Percentiles rank a stretch among this genome's conserved stretches.
phyloP scores from a whole-genome alignment of 2,113 vertebrate species.

The Haplochromis burtoni region DNA sequence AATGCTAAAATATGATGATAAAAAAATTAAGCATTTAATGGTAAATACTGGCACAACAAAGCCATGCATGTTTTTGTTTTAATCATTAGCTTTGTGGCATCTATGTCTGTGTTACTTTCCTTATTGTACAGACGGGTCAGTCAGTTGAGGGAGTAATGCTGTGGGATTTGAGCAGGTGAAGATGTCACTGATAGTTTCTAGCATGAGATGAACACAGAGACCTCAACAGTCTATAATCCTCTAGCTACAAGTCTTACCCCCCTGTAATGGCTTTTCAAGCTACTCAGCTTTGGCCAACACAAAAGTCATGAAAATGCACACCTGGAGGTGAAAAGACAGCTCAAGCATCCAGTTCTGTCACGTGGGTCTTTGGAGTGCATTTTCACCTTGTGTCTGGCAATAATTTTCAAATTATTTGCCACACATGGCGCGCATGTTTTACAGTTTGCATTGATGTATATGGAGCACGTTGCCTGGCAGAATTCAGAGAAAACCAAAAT shows the following conservation, averaged over 20 bases:
- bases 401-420: neutral
- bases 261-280: conserved; percentile 69
- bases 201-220: conserved; percentile 56
- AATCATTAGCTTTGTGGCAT: neutral
- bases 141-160: conserved; percentile 42
- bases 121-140: conserved; percentile 43
- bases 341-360: neutral
- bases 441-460: conserved; percentile 1
- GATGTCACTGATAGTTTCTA: conserved; percentile 66
- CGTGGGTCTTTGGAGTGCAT: neutral
- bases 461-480: neutral
- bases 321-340: conserved; percentile 30
- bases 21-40: neutral
- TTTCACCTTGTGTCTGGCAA: neutral
- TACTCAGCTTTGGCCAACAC: conserved; percentile 52
- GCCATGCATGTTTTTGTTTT: neutral
- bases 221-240: conserved; percentile 63
- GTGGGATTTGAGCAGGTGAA: conserved; percentile 67
- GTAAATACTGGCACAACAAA: neutral
- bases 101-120: neutral
- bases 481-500: conserved; percentile 22
- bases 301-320: conserved; percentile 63
- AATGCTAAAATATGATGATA: neutral
- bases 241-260: conserved; percentile 54
- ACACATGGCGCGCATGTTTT: neutral